phyloP scores from a whole-genome alignment of 2,888 invertebrate genomes.

The Drosophila neotestacea region DNA sequence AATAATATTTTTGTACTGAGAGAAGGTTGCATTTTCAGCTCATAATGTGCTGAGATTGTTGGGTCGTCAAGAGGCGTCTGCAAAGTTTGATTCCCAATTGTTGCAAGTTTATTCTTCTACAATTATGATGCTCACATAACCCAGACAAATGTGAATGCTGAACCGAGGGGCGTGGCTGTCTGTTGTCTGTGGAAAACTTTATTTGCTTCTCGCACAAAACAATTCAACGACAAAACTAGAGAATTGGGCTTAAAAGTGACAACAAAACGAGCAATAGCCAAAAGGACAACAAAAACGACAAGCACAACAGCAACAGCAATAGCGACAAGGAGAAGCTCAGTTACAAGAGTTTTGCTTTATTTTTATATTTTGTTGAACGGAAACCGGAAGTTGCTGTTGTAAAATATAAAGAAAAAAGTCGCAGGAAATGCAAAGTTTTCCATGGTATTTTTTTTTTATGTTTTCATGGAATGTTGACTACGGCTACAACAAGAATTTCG shows the following conservation, averaged over 20 bases:
- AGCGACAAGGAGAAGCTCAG: constrained; percentile 22
- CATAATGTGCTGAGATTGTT: constrained; percentile 16
- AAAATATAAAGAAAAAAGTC: constrained; percentile 72
- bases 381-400: constrained; percentile 76
- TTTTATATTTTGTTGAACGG: constrained; percentile 65
- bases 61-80: constrained; percentile 48
- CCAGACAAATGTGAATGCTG: constrained; percentile 13
- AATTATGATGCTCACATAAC: constrained; percentile 47
- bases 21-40: constrained; percentile 2
- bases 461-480: constrained; percentile 46
- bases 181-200: constrained; percentile 59
- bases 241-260: constrained; percentile 55
- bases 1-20: constrained; percentile 34
- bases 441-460: constrained; percentile 42
- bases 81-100: constrained; percentile 72
- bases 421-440: constrained; percentile 80
- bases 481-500: constrained; percentile 30
- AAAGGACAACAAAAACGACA: constrained; percentile 15
- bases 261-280: constrained; percentile 47
- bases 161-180: constrained; percentile 7
- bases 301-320: constrained; percentile 20
- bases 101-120: constrained; percentile 50
- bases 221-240: constrained; percentile 42
- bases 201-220: constrained; percentile 47
- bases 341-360: constrained; percentile 57